Base-by-base conservation (phyloP, 2,113 vertebrate species). In the Miniopterus natalensis region DNA sequence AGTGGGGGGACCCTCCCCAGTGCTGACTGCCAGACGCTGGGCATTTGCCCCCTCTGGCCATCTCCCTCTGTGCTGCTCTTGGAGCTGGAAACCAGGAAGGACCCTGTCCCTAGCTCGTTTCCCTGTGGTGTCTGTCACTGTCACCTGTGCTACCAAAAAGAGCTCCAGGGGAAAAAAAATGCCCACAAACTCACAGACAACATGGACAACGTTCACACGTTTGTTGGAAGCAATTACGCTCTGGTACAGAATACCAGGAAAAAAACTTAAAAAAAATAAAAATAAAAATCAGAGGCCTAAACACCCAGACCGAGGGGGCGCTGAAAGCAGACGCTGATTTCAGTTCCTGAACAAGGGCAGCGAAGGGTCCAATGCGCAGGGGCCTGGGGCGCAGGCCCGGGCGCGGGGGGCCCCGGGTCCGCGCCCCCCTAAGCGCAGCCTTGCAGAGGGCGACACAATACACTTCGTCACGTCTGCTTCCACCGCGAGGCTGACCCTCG, bases 401-500 rank as follows among this genome's bases (percentile, higher is more conserved):
- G 14, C 21, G 81, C 8, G 10, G 55, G 31, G 7, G 59, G n/a
- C 81, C 85, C 51, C 1, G 4, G 27, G 14, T 36, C 7, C 1
- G 45, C 13, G 53, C 51, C 20, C 36, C 49, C 40, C 88, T 5
- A 40, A 70, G 77, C 85, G 59, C 73, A 87, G 94, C 86, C 87
- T 84, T 15, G 53, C 71, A n/a, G 84, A 75, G 42, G 36, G 5
- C 40, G 17, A 25, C 49, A 63, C 49, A 14, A 63, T 1, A 2
- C 14, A 3, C 20, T 84, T n/a, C 49, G 0, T 20, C 31, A 4
- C 2, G 12, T 92, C 49, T 77, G 15, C 55, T 85, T 84, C 55
- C 21, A 71, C 78, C 45, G 55, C 81, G 49, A 65, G n/a, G 59
- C 45, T 95, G 95, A 92, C 94, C 95, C 95, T 93, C 94, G 94